phyloP scores from a whole-genome alignment of 2,888 invertebrate species.

The Schizaphis graminum region DNA sequence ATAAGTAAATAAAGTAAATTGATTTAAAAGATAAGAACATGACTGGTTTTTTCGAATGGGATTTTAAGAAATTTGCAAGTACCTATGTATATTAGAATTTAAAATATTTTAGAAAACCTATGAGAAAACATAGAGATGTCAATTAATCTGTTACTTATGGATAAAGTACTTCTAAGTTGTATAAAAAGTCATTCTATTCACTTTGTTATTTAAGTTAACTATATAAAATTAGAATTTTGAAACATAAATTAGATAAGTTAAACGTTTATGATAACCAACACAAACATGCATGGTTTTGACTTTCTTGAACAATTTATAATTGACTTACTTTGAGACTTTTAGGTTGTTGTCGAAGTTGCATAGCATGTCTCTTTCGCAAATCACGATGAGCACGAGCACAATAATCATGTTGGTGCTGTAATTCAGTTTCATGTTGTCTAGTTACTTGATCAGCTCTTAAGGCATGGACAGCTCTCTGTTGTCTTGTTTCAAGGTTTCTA shows the following conservation, averaged over 20 bases:
- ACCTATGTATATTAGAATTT: not conserved
- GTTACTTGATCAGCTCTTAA: constrained; percentile 88
- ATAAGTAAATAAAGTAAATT: not conserved
- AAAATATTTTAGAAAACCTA: not conserved
- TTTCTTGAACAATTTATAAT: constrained; percentile 11
- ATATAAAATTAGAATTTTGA: not conserved
- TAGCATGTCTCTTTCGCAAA: constrained; percentile 94
- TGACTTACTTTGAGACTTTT: constrained; percentile 92
- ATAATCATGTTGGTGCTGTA: constrained; percentile 96
- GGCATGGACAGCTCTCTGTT: constrained; percentile 94
- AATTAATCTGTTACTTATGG: no score
- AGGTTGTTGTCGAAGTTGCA: constrained; percentile 98
- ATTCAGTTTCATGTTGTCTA: constrained; percentile 94
- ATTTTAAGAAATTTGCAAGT: not conserved
- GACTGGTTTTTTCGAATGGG: not conserved
- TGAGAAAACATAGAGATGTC: not conserved
- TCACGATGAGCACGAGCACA: constrained; percentile 95
- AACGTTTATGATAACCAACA: not conserved
- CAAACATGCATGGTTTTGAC: not conserved
- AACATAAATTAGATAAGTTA: not conserved
- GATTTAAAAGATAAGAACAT: not conserved
- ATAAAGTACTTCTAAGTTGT: not conserved
- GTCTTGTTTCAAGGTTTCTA: constrained; percentile 94
- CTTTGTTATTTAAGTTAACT: not conserved
- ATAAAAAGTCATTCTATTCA: not conserved